Conservation (phyloP, 2,113 vertebrate species). For the Cervus canadensis region DNA sequence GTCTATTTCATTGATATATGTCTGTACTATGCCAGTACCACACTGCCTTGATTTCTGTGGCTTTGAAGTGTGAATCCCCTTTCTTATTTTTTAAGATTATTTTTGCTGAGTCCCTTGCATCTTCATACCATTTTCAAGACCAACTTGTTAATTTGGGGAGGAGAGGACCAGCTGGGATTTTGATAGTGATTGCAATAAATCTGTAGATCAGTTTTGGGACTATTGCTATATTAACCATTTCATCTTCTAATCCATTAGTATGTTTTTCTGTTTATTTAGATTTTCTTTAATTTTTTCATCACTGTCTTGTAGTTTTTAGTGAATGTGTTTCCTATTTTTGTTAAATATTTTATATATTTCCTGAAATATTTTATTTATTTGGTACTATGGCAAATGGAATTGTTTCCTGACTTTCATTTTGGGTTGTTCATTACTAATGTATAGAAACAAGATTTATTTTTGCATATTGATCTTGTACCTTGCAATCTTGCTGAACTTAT, state of each 20-base stretch:
- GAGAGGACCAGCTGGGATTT: not conserved
- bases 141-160: not conserved
- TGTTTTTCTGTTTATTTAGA: not conserved
- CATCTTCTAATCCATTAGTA: not conserved
- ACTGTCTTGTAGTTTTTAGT: not conserved
- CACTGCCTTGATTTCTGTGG: not conserved
- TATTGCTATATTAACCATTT: not conserved
- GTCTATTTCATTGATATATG: not conserved
- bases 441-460: not conserved
- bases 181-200: not conserved
- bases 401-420: not conserved
- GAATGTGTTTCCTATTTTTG: not conserved
- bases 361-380: not conserved
- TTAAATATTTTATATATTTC: not conserved
- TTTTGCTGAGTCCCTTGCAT: not conserved
- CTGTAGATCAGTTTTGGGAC: not conserved
- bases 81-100: constrained; percentile 10
- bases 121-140: not conserved
- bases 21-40: not conserved
- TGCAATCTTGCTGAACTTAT: not conserved
- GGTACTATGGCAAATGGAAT: not conserved
- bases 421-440: not conserved
- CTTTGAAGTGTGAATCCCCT: not conserved
- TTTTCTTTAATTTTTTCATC: not conserved
- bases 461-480: not conserved